Evolutionary conservation across 2,888 invertebrate genomes (phyloP), one percentile per base, ranked within the genome.

Genomic region (Pheosia tremula): DNA sequence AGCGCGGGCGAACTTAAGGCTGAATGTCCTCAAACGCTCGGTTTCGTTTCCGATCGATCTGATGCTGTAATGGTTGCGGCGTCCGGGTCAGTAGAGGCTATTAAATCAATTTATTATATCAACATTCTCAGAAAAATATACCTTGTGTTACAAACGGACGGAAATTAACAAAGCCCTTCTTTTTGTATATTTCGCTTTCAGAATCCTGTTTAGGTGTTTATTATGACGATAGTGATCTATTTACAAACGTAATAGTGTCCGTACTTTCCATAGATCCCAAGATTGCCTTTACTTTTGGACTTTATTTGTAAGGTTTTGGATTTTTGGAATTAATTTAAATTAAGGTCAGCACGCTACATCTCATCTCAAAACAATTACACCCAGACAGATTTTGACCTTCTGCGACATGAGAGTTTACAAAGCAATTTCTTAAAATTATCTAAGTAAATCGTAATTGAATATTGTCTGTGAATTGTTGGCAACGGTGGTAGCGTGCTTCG

Each of bases 1-100:
- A 91, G 91, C 89, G 86, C 90, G 87, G 80, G 79, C 80, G 82
- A 88, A 90, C 84, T 89, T 85, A 79, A 83, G 82, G 81, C 80
- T 77, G 77, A 66, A 72, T 79, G 70, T 71, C 71, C 77, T 78
- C 78, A 75, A 81, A 84, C 87, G 83, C 84, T 88, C 87, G 81
- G 87, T 90, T 90, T 90, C 87, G 80, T 85, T 89, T 70, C 68
- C 75, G 75, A 89, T 89, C 88, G 89, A 89, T 86, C 39, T 72
- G 77, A 84, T 81, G 82, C 82, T 81, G 80, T 59, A 59, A 62
- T 68, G 61, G 60, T 62, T 60, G 67, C 54, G 58, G 65, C 61
- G 60, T 58, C 43, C 39, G 67, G 58, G 9, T 53, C 10, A 53
- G 37, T 53, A 37, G 53, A 53, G 11, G 37, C 11, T 38, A 11